Base-by-base conservation (phyloP, 2,888 invertebrate species). In the Nemurella pictetii region DNA sequence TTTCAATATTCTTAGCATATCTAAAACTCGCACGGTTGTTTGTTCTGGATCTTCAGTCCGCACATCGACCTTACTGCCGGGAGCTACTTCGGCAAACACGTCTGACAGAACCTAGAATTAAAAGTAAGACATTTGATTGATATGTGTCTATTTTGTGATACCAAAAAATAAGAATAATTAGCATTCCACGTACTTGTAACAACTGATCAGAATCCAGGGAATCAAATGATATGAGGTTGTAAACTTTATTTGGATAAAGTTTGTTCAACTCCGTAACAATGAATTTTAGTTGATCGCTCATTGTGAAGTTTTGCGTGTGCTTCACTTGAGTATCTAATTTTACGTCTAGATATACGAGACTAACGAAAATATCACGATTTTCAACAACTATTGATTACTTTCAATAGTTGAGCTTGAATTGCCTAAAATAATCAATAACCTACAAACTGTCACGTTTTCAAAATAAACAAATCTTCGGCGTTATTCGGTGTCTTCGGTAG, bases 221-320 rank as follows among this genome's bases (percentile, higher is more conserved):
- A 91, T 97, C 97, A 90, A 97, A 97, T 87, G 95, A 95, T 88
- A 97, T 96, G 86, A 97, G 90, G 89, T 96, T 97, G 88, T 94
- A 95, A 88, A 93, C 94, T 88, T 94, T 94, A 83, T 93, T 93
- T 87, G 96, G 94, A 0, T 94, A 93, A 80, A 93, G 91, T 87
- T 93, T 92, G 89, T 96, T 96, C 86, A 97, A 89, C 90, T 95
- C 95, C 86, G 92, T 93, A 80, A 97, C 94, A 86, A 95, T 93
- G 88, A 92, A 93, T 90, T 94, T 94, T 87, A 94, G 91, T 90
- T 93, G 93, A 87, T 94, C 94, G 78, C 93, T 93, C 94, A 94
- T 94, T 1, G 55, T 55, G 55, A 55, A 55, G 12, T 12, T 55
- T 7, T 55, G 55, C 2, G 12, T 20, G 5, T 55, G 20, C 2